phyloP scores from a whole-genome alignment of 2,113 vertebrate species.

The Nasalis larvatus region DNA sequence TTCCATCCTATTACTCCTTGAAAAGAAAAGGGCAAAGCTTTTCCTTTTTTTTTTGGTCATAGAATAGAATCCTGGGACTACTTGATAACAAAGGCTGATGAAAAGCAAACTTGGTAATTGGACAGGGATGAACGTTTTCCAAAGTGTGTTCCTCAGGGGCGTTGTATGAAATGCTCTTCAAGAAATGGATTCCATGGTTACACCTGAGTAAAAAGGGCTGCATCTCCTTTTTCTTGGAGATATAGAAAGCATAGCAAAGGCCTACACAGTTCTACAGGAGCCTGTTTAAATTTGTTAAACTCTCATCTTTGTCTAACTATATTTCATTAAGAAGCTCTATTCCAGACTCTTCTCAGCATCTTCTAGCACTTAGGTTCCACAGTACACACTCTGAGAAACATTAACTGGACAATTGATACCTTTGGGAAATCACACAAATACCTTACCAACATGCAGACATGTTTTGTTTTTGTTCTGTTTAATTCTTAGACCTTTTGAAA shows the following conservation, averaged over 20 bases:
- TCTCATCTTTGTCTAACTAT: neutral
- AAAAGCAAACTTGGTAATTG: neutral
- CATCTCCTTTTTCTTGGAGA: neutral
- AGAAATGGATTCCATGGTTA: neutral
- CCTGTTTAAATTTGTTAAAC: neutral
- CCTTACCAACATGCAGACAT: neutral
- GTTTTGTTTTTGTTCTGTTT: neutral
- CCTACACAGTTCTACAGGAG: neutral
- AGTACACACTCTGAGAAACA: neutral
- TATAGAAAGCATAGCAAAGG: neutral
- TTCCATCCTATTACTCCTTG: neutral
- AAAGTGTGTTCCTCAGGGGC: neutral
- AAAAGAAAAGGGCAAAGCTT: neutral
- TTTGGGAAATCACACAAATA: neutral
- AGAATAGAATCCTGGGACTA: neutral
- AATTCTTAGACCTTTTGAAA: neutral
- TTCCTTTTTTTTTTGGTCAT: neutral
- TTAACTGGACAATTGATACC: neutral
- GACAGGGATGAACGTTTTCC: neutral
- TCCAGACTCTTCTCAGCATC: neutral
- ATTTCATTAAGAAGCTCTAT: slow-evolving; percentile 1
- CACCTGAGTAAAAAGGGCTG: neutral
- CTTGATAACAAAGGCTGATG: neutral
- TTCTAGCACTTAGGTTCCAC: neutral
- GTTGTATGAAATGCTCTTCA: neutral